phyloP scores from a whole-genome alignment of 2,888 invertebrate genomes.

The Sipunculus nudus region DNA sequence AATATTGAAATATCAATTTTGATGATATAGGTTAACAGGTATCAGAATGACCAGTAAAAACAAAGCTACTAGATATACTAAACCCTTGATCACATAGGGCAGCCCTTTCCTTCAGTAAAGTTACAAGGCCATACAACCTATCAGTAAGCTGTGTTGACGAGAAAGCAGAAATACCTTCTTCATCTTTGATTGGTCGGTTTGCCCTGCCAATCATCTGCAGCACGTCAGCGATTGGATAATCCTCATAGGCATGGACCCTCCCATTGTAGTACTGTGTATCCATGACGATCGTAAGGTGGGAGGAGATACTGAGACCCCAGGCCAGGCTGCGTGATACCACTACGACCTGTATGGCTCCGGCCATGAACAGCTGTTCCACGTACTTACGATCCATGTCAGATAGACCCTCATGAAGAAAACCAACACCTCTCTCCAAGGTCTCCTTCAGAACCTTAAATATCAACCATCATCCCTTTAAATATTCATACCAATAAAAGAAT shows the following conservation, averaged over 20 bases:
- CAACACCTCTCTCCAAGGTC: constrained; percentile 93
- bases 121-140: too few species aligned
- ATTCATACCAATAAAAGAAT: too few species aligned
- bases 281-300: constrained; percentile 95
- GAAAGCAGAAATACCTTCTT: constrained; percentile 88
- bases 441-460: constrained; percentile 87
- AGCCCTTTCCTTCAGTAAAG: too few species aligned
- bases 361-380: constrained; percentile 92
- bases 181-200: constrained; percentile 90
- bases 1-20: too few species aligned
- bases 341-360: constrained; percentile 87
- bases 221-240: constrained; percentile 96
- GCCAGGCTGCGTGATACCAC: constrained; percentile 92
- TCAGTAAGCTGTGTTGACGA: too few species aligned
- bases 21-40: too few species aligned
- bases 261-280: constrained; percentile 94
- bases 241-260: constrained; percentile 83
- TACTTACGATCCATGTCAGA: constrained; percentile 84
- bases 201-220: constrained; percentile 98
- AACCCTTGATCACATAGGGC: too few species aligned
- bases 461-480: too few species aligned
- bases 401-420: constrained; percentile 96
- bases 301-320: constrained; percentile 87
- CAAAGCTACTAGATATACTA: too few species aligned
- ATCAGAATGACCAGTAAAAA: too few species aligned